Evolutionary conservation across 2,113 vertebrate genomes (phyloP), one percentile per base, ranked within the genome.

Genomic region (Garra rufa): DNA sequence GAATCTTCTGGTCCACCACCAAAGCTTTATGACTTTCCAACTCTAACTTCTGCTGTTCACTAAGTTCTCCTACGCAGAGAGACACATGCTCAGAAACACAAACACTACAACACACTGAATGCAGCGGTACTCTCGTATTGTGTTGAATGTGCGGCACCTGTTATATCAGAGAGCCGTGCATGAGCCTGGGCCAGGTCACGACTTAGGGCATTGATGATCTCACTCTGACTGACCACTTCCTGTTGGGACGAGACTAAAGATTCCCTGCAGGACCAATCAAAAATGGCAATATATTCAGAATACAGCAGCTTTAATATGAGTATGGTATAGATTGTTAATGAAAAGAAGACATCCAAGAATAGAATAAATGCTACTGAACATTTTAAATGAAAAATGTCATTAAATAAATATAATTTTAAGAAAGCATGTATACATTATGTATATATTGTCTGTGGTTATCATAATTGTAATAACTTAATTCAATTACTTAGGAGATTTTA

Each of bases 41-140:
- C 59, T 96, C 93, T 15, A 90, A 11, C 88, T 96, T 96, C 89
- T 94, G 94, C 86, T 94, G 88, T 76, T 96, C 95, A 0, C 85
- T 93, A 19, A 95, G 90, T 73, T 96, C 94, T 26, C 95, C 95
- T 96, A 85, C 34, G 71, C 26, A 76, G 44, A 70, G 28, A 69
- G 28, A 70, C 26, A 34, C 44, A 38, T 1, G 1, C 9, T 81
- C 13, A 52, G 26, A 80, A 81, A 55, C 43, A n/a, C 43, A 65
- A 69, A 69, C 3, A n/a, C 63, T 9, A 74, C 43, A 8, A 26
- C 14, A 74, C 15, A 19, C 24, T 17, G n/a, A 34, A 63, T 43
- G 17, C 30, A 24, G 34, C 1, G 2, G 52, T 59, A 17, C 4
- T 34, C 17, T 48, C 3, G 59, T 13, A 14, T 43, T 48, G 24